A percentile compares a stretch with the other conserved stretches of the same genome.
Evolutionary conservation across 1,140 invertebrate genomes (phyloP).

Genomic region (Ceratoteleas bidentatus): DNA sequence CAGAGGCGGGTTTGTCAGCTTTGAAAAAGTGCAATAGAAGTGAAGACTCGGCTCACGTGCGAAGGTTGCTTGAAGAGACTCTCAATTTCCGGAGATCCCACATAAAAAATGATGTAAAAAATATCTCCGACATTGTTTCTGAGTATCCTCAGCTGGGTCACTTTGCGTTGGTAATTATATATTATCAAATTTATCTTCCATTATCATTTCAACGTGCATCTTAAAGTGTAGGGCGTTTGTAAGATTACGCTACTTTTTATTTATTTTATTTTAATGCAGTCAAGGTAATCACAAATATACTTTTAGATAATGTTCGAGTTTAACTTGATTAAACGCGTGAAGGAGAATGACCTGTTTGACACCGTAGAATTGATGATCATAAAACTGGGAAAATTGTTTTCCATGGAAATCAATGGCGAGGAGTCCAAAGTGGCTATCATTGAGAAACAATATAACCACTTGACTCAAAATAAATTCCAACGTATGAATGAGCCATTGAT

Average conservation of each 20-base stretch:
- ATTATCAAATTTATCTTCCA: background rate
- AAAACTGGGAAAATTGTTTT: background rate
- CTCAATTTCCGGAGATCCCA: background rate
- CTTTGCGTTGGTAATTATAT: background rate
- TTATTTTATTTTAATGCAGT: background rate
- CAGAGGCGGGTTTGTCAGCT: background rate
- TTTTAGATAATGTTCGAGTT: background rate
- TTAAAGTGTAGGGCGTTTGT: background rate
- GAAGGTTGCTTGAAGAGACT: background rate
- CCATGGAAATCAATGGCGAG: background rate
- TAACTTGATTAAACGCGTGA: background rate
- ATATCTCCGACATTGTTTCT: background rate
- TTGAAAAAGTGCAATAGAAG: background rate
- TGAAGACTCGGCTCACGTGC: background rate
- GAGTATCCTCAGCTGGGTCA: background rate
- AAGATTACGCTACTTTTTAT: background rate
- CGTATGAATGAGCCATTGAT: background rate
- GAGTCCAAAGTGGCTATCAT: background rate
- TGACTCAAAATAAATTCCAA: background rate
- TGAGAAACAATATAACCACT: background rate
- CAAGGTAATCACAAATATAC: background rate
- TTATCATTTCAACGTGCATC: background rate
- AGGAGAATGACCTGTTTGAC: background rate
- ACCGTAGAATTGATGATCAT: background rate
- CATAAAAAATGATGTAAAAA: background rate